Evolutionary conservation across 2,888 invertebrate genomes (phyloP), one percentile per base, ranked within the genome.

Genomic region (Eurytoma adleriae): DNA sequence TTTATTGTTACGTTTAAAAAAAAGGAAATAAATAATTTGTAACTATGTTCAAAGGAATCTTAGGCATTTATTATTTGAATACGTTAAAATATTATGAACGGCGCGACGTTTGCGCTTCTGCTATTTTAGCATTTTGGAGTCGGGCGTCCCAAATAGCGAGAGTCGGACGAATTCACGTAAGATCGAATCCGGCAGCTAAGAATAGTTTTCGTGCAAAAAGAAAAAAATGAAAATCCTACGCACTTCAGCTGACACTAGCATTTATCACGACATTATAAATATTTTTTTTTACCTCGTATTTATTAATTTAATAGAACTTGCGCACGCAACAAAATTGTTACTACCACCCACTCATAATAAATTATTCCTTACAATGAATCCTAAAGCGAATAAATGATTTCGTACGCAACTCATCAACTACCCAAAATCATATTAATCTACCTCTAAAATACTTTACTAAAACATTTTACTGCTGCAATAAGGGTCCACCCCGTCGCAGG

Each of bases 101-200:
- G 16, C 16, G 48, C 12, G 54, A 10, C 20, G 71, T 61, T 14
- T 5, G 62, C 12, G 72, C 72, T 64, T 67, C 67, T 66, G 78
- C 82, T 82, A 82, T 82, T 82, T 82, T 82, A 78, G 67, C 71
- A n/a, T 80, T 82, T 78, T 80, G 78, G 80, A 82, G 78, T 56
- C 72, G 73, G 20, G 5, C 61, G 82, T 82, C 80, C 82, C 78
- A 82, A 80, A 82, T 82, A 82, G 76, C 82, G 64, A 57, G 64
- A 57, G 72, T 67, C 77, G 56, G 76, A 52, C 79, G 74, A 67
- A 69, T 74, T 61, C 79, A 72, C 74, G 70, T 74, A 76, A 79
- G 75, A 81, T 81, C 81, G 79, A 78, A 78, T 77, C 70, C 74
- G 78, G 56, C 72, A 40, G 48, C 82, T 78, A 82, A 80, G 72